Evolutionary conservation across 2,888 invertebrate genomes (phyloP), one percentile per base, ranked within the genome.

Genomic region (Hylaea fasciaria): DNA sequence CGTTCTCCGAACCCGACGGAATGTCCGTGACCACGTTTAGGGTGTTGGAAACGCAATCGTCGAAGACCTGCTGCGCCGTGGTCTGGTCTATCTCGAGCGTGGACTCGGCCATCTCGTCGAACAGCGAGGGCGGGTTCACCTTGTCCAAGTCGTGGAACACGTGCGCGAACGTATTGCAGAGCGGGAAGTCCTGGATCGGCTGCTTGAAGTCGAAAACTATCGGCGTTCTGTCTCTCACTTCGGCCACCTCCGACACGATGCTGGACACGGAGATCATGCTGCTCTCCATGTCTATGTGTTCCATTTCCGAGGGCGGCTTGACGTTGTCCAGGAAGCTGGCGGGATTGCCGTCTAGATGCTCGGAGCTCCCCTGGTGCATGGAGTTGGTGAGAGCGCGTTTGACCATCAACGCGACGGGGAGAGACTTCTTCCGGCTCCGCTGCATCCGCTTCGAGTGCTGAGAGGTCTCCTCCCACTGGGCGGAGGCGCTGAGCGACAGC

Each of bases 231-330:
- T 87, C 89, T 59, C 87, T 89, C 0, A 88, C 70, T 58, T 96
- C 96, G 0, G 94, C 95, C 3, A 95, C 93, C 85, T 97, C 97
- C 0, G 96, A 97, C 28, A 95, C 95, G 59, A 97, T 95, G 78
- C 97, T 97, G 0, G 96, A 95, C 0, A 97, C 96, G 56, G 97
- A 97, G 12, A 96, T 90, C 95, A 97, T 96, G 67, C 97, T 97
- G 64, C 95, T 94, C 68, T 96, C 96, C 94, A 96, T 94, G 72
- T 97, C 97, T 5, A 95, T 82, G 71, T 95, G 93, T 59, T 96
- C 96, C 95, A 97, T 95, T 66, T 95, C 94, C 0, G 97, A 96
- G 0, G 97, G 97, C 2, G 97, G 97, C 78, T 96, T 96, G 2
- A 97, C 94, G 65, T 95, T 95, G 35, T 97, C 97, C 32, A 97